Evolutionary conservation across 2,888 invertebrate genomes (phyloP).

Genomic region (Monochamus alternatus): DNA sequence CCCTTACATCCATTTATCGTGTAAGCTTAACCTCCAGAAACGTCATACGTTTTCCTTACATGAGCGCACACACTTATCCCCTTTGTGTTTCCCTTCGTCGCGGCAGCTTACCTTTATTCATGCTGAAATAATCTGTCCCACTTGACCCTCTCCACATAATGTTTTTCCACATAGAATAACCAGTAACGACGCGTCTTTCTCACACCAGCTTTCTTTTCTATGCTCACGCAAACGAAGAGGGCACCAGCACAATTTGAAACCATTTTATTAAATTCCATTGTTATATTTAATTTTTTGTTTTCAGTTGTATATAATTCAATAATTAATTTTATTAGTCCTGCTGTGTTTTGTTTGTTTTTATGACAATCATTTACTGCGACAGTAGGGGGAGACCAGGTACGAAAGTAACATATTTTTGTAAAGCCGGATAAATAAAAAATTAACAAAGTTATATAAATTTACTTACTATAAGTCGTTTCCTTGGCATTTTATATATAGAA

Average conservation of each 20-base stretch:
- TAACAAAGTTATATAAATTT: no score
- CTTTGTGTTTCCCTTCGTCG: background rate
- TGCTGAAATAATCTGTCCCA: conserved; percentile 11
- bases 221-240: background rate
- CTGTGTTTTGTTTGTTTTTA: no score
- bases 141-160: background rate
- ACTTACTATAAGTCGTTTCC: no score
- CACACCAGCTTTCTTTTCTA: background rate
- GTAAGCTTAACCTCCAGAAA: background rate
- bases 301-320: background rate
- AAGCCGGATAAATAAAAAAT: no score
- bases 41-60: conserved; percentile 2
- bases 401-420: no score
- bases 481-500: no score
- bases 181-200: conserved; percentile 1
- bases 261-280: background rate
- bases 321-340: no score
- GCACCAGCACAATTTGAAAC: background rate
- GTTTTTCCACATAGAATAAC: conserved; percentile 4
- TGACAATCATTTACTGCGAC: no score
- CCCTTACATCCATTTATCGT: background rate
- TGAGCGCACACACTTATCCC: background rate
- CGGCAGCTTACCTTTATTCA: conserved; percentile 8
- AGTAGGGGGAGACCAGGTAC: no score
- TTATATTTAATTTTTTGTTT: background rate